phyloP scores from a whole-genome alignment of 2,113 vertebrate species.

The Ptychochromis oligacanthus region DNA sequence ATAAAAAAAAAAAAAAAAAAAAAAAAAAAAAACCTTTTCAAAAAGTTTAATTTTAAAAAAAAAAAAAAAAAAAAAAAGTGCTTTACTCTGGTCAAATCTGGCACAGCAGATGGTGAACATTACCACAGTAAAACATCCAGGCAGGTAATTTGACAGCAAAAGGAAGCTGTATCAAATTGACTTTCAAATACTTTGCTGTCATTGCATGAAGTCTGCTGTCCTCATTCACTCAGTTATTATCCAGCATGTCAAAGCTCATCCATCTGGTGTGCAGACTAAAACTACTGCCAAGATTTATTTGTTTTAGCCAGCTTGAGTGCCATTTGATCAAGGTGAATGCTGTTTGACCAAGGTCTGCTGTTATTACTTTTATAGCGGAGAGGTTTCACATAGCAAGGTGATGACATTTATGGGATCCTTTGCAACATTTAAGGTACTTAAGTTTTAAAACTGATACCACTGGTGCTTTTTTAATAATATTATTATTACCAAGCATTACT shows the following conservation, averaged over 20 bases:
- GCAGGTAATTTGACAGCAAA: slow-evolving; percentile 50
- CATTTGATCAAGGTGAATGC: slow-evolving; percentile 57
- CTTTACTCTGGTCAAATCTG: slow-evolving; percentile 46
- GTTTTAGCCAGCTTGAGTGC: slow-evolving; percentile 22
- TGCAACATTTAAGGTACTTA: slow-evolving; percentile 5
- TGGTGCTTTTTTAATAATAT: not conserved
- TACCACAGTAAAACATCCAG: slow-evolving; percentile 40
- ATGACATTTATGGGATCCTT: not conserved
- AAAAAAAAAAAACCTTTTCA: no score
- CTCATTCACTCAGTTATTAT: slow-evolving; percentile 43
- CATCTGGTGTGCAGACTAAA: slow-evolving; percentile 44
- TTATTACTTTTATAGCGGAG: slow-evolving; percentile 17
- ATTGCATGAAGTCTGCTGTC: slow-evolving; percentile 28
- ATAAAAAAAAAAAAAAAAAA: no score
- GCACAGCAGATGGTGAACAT: slow-evolving; percentile 51
- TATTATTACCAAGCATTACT: not conserved
- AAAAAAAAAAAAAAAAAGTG: no score
- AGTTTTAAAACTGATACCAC: not conserved
- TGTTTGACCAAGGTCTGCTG: slow-evolving; percentile 48
- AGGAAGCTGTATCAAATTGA: slow-evolving; percentile 41
- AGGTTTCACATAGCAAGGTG: not conserved
- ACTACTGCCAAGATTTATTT: slow-evolving; percentile 31
- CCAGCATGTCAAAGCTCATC: slow-evolving; percentile 52
- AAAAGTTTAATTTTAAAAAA: no score
- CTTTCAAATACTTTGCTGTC: slow-evolving; percentile 60